A percentile compares a stretch with the other conserved stretches of the same genome.
Evolutionary conservation across 1,140 invertebrate genomes (phyloP).

Genomic region (Maniola jurtina): DNA sequence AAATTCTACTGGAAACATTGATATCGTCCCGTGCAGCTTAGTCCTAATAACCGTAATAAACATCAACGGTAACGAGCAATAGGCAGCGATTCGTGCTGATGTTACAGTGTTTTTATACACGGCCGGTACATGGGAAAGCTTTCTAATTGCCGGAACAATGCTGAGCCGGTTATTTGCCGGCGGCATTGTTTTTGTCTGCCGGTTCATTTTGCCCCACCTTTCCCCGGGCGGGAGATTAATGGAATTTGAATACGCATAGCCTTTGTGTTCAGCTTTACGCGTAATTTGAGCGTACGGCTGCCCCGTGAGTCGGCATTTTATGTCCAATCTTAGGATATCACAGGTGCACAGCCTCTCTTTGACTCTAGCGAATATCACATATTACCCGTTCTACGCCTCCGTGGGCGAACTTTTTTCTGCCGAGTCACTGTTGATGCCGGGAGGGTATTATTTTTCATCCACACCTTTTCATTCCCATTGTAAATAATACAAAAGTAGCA

Average conservation of each 20-base stretch:
- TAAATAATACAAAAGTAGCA: constrained; percentile 11
- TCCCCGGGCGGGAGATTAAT: constrained; percentile 73
- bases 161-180: constrained; percentile 77
- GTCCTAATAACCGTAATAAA: constrained; percentile 77
- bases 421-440: constrained; percentile 53
- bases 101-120: constrained; percentile 78
- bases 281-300: constrained; percentile 73
- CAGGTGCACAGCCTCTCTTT: constrained; percentile 58
- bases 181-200: constrained; percentile 78
- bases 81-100: constrained; percentile 77
- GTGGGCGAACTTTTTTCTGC: constrained; percentile 38
- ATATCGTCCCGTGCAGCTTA: constrained; percentile 69
- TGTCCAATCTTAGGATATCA: constrained; percentile 59
- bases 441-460: constrained; percentile 50
- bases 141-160: constrained; percentile 79
- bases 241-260: constrained; percentile 78
- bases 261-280: constrained; percentile 77
- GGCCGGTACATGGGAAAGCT: constrained; percentile 77
- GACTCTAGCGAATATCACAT: constrained; percentile 58
- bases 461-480: constrained; percentile 40
- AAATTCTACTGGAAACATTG: constrained; percentile 57
- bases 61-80: constrained; percentile 77
- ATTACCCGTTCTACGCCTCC: constrained; percentile 37
- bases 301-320: constrained; percentile 70
- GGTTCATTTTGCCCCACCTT: constrained; percentile 75